Base-by-base conservation (phyloP, 2,797 vertebrate species). In the Sarcoramphus papa region DNA sequence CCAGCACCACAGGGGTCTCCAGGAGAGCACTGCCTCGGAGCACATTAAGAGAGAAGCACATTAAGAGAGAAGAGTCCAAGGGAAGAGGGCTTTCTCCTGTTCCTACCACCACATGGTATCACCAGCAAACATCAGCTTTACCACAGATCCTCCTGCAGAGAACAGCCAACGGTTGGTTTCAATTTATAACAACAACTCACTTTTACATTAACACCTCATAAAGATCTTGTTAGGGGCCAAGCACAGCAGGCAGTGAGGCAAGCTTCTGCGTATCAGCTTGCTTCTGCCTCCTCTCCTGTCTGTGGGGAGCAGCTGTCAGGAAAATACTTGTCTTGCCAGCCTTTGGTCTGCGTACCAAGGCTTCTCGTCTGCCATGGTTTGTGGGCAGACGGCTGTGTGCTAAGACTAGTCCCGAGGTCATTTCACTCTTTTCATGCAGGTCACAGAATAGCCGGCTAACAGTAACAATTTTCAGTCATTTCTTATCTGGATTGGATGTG, bases 341-440 rank as follows among this genome's bases (percentile, higher is more conserved):
- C 83, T 82, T 80, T 10, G 72, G 53, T 87, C 10, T 67, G 43
- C 0, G 0, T 13, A 43, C 12, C 50, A 1, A 45, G 54, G 86
- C 59, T 86, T 28, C 20, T n/a, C 0, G 2, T 63, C 77, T 78
- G 83, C 67, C 85, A 23, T 3, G 5, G 83, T 51, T 24, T 92
- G 93, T 5, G 91, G 84, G 83, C 83, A 93, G 88, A 76, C 4
- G 4, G 62, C 67, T 72, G 57, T 79, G 62, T 75, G 83, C 92
- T 33, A 30, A 41, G 62, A 86, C 93, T 81, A n/a, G 84, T 90
- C 91, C 63, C 0, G 67, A 82, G 92, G 95, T 85, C 88, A 87
- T 50, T 62, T 27, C 54, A 50, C 74, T 92, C 86, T 81, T 93
- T 73, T 76, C 54, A 35, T 27, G 75, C 84, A 45, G 80, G 81